These are phyloP conservation scores for Jacana jacana DNA, from an alignment of 2,113 vertebrate species.

Conservation along the genomic window DNA sequence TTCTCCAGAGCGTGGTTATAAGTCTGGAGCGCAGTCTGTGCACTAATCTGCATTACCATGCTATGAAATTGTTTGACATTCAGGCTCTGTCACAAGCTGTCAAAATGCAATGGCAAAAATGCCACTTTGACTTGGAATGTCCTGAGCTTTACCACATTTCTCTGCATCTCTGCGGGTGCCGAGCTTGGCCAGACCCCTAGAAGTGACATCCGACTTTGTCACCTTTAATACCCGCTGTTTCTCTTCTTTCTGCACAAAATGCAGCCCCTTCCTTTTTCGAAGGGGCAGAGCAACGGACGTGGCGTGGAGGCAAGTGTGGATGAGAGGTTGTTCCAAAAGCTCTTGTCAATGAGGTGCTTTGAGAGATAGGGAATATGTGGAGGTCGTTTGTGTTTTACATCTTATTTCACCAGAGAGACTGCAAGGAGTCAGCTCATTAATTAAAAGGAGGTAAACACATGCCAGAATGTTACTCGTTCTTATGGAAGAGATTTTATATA, in stretches of 20 bases:
- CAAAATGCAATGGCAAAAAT: neutral
- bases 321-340: neutral
- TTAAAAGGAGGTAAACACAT: slow-evolving; percentile 25
- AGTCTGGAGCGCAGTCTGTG: neutral
- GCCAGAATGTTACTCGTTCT: neutral
- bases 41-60: neutral
- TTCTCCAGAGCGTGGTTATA: neutral
- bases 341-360: neutral
- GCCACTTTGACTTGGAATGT: neutral
- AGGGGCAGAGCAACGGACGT: neutral
- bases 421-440: slow-evolving; percentile 5
- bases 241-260: neutral
- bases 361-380: neutral
- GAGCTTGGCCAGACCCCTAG: neutral
- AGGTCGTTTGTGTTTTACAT: neutral
- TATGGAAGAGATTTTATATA: neutral
- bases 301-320: neutral
- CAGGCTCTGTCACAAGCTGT: neutral
- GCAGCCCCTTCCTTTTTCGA: neutral
- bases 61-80: neutral
- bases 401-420: neutral
- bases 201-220: neutral
- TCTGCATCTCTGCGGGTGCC: neutral
- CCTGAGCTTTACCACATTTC: neutral
- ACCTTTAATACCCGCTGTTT: neutral